phyloP scores from a whole-genome alignment of 2,888 invertebrate species.

The Xestoiulus laeticollis region DNA sequence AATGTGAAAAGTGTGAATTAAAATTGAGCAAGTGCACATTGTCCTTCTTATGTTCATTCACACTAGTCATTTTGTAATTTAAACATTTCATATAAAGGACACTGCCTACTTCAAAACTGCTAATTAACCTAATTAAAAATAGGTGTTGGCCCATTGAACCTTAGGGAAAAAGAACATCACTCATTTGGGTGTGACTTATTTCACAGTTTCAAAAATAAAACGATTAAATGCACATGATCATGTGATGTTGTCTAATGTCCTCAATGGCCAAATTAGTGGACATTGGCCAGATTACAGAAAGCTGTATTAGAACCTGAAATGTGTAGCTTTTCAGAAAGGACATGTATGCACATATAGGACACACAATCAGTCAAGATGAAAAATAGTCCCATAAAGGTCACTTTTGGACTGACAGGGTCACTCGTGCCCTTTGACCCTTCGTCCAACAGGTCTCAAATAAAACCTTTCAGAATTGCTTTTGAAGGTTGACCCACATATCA shows the following conservation, averaged over 20 bases:
- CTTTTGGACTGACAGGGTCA: background rate
- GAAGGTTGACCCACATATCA: background rate
- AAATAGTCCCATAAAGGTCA: background rate
- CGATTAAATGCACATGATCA: no score
- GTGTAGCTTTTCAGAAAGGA: background rate
- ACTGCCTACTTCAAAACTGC: background rate
- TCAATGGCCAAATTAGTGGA: background rate
- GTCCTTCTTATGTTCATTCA: no score
- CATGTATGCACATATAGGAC: background rate
- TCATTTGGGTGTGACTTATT: slow-evolving; percentile 14
- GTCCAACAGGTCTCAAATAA: background rate
- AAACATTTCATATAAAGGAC: no score
- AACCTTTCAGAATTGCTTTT: background rate
- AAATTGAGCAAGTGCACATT: no score
- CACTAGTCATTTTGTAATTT: no score
- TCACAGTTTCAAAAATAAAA: background rate
- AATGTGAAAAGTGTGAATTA: no score
- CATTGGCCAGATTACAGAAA: no score
- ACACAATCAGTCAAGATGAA: background rate
- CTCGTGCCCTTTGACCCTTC: background rate
- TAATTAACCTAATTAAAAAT: slow-evolving; percentile 12
- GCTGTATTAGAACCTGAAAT: no score
- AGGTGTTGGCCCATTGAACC: background rate
- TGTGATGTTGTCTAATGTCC: no score
- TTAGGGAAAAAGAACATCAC: background rate